phyloP scores from a whole-genome alignment of 2,113 vertebrate genomes.

The Stigmatopora argus region DNA sequence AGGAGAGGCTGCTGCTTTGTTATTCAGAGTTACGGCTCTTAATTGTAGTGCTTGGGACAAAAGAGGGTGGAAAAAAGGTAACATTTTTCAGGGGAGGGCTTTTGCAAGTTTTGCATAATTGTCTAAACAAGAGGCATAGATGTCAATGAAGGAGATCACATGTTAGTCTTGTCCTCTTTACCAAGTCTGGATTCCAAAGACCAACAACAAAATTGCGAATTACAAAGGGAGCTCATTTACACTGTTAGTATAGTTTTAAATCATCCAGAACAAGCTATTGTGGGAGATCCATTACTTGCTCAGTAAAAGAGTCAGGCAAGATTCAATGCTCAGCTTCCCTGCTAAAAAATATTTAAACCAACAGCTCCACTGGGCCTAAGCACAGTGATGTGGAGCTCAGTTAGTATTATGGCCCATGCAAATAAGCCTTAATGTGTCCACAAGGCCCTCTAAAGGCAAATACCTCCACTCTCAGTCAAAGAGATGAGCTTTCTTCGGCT shows the following conservation, averaged over 20 bases:
- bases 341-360: conserved; percentile 61
- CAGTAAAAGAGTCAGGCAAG: conserved; percentile 46
- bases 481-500: conserved; percentile 53
- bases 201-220: conserved; percentile 4
- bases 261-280: conserved; percentile 68
- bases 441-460: conserved; percentile 70
- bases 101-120: conserved; percentile 47
- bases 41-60: conserved; percentile 67
- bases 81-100: conserved; percentile 56
- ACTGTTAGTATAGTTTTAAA: conserved; percentile 51
- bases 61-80: conserved; percentile 54
- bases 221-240: conserved; percentile 20
- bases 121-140: conserved; percentile 32
- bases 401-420: conserved; percentile 68
- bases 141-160: conserved; percentile 31
- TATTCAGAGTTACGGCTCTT: conserved; percentile 69
- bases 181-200: conserved; percentile 12
- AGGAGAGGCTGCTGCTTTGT: conserved; percentile 67
- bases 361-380: conserved; percentile 64
- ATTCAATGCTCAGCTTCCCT: conserved; percentile 52
- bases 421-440: conserved; percentile 73
- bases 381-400: conserved; percentile 56
- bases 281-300: conserved; percentile 58
- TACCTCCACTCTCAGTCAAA: conserved; percentile 58
- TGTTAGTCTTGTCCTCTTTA: conserved; percentile 6